phyloP scores from a whole-genome alignment of 2,113 vertebrate species.

The Oxygymnocypris stewartii region DNA sequence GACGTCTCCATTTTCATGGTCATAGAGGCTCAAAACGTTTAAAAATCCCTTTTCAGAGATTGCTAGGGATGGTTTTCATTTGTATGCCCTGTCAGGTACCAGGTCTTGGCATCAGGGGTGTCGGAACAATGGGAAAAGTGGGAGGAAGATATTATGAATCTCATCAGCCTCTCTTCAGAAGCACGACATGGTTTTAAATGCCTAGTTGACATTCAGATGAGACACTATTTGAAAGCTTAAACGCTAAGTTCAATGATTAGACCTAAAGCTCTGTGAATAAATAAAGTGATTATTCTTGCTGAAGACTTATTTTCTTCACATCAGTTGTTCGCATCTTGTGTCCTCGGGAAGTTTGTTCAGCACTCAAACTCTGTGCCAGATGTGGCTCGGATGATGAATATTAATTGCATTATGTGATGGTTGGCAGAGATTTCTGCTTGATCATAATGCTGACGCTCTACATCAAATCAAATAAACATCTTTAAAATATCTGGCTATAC shows the following conservation, averaged over 20 bases:
- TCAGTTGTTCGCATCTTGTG: neutral
- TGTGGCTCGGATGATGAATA: neutral
- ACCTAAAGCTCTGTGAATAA: neutral
- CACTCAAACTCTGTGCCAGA: constrained; percentile 5
- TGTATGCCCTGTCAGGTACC: neutral
- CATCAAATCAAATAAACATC: neutral
- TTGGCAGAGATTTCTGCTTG: constrained; percentile 19
- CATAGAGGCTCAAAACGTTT: neutral
- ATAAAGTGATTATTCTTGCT: neutral
- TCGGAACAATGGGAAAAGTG: neutral
- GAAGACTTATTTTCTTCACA: neutral
- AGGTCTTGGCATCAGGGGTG: neutral
- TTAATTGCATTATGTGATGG: constrained; percentile 23
- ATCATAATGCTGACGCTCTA: neutral
- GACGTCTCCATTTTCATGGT: neutral
- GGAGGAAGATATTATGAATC: neutral
- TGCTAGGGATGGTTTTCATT: neutral
- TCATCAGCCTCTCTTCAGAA: constrained; percentile 9
- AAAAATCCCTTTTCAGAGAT: neutral
- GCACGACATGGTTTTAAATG: neutral
- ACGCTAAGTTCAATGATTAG: neutral
- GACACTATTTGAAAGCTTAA: neutral
- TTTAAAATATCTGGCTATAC: neutral
- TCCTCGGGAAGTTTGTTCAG: constrained; percentile 5
- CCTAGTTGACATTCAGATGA: neutral